Evolutionary conservation across 2,888 invertebrate genomes (phyloP), one percentile per base, ranked within the genome.

Genomic region (Stenodema calcarata): DNA sequence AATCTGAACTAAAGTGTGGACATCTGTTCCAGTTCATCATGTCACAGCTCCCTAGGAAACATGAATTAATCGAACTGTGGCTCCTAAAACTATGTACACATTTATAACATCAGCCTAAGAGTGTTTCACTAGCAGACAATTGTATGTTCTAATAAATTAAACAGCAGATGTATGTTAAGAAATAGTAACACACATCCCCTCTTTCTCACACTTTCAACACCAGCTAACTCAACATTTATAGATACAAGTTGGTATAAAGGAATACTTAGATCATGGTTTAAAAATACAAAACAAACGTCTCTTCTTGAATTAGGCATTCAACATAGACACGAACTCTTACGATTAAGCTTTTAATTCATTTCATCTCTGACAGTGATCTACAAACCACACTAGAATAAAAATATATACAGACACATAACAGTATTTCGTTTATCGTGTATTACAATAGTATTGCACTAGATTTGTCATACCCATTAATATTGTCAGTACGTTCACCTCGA

Each of bases 401-500:
- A 73, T 73, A 73, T 73, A 73, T 41, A 35, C 73, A 62, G 62
- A 62, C 62, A 18, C 16, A 62, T 62, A 62, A 62, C 62, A 23
- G 62, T 62, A 73, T 73, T 73, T 35, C 14, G 35, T 73, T 73
- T 35, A 41, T 73, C 18, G 41, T 30, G 73, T 73, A 73, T 73
- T 35, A 41, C 28, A 0, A 73, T 80, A 82, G 69, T 82, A 82
- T 82, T 82, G 82, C 82, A 82, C 82, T 82, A 82, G 30, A 42
- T 70, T 69, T 62, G 23, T 62, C 18, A 82, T 62, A 82, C 69
- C n/a, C 35, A 70, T 35, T 69, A 69, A 82, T 82, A 82, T 82
- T 82, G 82, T 82, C 82, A 69, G 82, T 81, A 81, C 80, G 50
- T 54, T 81, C 82, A 69, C 14, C 18, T 41, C 82, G 69, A 82